These are phyloP conservation scores for Drosophila eugracilis DNA, from an alignment of 1,140 invertebrate species.

Conservation along the genomic window DNA sequence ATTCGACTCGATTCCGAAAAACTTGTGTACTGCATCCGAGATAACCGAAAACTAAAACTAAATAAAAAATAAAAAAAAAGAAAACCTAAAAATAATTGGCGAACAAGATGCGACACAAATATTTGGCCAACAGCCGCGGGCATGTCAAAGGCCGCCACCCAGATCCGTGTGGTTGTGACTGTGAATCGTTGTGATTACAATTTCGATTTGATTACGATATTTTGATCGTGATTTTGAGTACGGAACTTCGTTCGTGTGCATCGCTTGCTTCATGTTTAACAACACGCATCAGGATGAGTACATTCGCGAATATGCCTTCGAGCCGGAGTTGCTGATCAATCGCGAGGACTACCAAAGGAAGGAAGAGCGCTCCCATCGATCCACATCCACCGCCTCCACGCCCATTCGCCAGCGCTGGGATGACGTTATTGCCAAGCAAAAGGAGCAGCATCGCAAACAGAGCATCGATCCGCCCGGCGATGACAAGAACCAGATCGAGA, in stretches of 20 bases:
- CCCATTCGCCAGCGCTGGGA: constrained; percentile 74
- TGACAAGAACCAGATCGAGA: constrained; percentile 79
- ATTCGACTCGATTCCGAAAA: constrained; percentile 7
- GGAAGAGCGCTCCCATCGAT: constrained; percentile 56
- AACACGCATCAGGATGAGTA: constrained; percentile 81
- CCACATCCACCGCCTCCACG: constrained; percentile 30
- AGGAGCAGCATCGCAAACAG: constrained; percentile 60
- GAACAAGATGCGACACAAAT: constrained; percentile 79
- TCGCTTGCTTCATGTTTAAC: constrained; percentile 79
- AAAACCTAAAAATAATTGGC: constrained; percentile 79
- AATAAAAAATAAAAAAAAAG: too few relatives aligned
- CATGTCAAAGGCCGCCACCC: constrained; percentile 74
- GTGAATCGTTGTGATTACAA: constrained; percentile 13
- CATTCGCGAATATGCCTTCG: constrained; percentile 83
- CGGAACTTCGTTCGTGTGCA: constrained; percentile 39
- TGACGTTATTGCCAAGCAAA: constrained; percentile 76
- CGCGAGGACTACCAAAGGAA: constrained; percentile 79
- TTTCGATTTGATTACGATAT: neutral
- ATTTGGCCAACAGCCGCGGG: constrained; percentile 75
- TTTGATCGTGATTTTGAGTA: constrained; percentile 32
- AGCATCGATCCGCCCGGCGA: constrained; percentile 61
- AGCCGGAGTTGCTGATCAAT: constrained; percentile 83
- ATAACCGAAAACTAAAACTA: too few relatives aligned
- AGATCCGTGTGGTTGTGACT: constrained; percentile 51
- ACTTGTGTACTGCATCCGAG: constrained; percentile 18